These are phyloP conservation scores for Machaerirhynchus nigripectus DNA, from an alignment of 2,113 vertebrate genomes.

Conservation along the genomic window DNA sequence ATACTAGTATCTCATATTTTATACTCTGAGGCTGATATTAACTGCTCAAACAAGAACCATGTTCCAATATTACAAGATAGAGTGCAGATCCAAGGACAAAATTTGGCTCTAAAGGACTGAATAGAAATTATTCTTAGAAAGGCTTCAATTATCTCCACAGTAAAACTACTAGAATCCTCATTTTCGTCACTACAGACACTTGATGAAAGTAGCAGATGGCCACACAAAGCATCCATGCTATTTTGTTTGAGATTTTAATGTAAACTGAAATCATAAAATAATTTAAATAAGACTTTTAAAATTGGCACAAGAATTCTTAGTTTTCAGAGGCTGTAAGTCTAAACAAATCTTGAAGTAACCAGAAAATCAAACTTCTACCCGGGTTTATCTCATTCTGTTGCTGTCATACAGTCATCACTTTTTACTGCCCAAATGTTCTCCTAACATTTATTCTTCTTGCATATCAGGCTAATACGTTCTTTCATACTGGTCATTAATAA, in stretches of 20 bases:
- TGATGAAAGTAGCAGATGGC: constrained; percentile 74
- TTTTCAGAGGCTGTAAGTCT: constrained; percentile 3
- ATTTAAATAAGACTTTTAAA: constrained; percentile 66
- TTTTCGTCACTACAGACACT: constrained; percentile 68
- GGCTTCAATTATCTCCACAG: constrained; percentile 70
- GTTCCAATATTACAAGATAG: constrained; percentile 59
- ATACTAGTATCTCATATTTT: constrained; percentile 37
- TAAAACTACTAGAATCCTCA: constrained; percentile 70
- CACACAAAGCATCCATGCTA: constrained; percentile 69
- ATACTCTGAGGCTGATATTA: constrained; percentile 45
- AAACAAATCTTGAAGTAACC: not conserved
- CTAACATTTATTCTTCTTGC: not conserved
- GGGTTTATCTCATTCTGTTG: not conserved
- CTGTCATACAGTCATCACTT: not conserved
- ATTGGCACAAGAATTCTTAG: not conserved
- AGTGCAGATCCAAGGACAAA: constrained; percentile 66
- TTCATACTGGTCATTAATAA: not conserved
- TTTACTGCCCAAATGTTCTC: not conserved
- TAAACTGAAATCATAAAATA: constrained; percentile 68
- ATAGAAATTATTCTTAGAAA: constrained; percentile 78
- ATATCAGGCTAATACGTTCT: not conserved
- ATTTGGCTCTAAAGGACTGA: constrained; percentile 69
- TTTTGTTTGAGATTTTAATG: constrained; percentile 75
- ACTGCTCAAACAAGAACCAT: constrained; percentile 28
- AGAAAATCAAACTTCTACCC: not conserved